Percentiles rank a stretch among this genome's conserved stretches.
Evolutionary conservation across 2,113 vertebrate species (phyloP).

Genomic region (Rhegmatorhina hoffmannsi): DNA sequence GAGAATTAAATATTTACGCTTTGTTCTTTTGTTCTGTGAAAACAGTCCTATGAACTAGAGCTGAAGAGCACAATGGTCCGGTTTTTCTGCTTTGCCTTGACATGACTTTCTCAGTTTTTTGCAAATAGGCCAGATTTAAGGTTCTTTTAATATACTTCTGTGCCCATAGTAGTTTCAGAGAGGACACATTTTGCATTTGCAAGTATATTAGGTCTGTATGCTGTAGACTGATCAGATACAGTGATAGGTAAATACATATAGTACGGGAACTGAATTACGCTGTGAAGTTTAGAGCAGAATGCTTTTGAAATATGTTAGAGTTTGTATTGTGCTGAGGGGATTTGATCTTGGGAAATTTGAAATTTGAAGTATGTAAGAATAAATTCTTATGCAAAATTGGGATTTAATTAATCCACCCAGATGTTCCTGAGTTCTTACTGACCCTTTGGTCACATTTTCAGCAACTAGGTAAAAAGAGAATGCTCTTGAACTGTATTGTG

Average conservation of each 20-base stretch:
- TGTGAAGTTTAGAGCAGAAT: neutral
- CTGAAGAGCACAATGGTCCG: neutral
- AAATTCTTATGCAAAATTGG: neutral
- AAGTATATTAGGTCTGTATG: neutral
- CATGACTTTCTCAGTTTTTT: neutral
- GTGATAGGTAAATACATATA: neutral
- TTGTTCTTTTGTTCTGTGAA: neutral
- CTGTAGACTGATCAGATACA: neutral
- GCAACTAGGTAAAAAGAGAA: neutral
- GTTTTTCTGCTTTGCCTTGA: neutral
- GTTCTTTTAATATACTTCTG: neutral
- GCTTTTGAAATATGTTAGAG: neutral
- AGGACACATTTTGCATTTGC: neutral
- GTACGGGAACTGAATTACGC: neutral
- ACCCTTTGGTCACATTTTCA: neutral
- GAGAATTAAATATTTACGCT: neutral
- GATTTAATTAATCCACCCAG: neutral
- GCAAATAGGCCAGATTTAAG: neutral
- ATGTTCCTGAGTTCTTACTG: neutral
- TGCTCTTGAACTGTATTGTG: neutral
- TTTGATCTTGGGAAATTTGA: neutral
- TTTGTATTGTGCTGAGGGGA: neutral
- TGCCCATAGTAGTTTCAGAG: neutral
- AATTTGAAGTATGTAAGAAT: neutral
- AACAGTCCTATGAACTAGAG: neutral